These are phyloP conservation scores for Solenopsis fugax DNA, from an alignment of 1,140 invertebrate species.

Conservation along the genomic window DNA sequence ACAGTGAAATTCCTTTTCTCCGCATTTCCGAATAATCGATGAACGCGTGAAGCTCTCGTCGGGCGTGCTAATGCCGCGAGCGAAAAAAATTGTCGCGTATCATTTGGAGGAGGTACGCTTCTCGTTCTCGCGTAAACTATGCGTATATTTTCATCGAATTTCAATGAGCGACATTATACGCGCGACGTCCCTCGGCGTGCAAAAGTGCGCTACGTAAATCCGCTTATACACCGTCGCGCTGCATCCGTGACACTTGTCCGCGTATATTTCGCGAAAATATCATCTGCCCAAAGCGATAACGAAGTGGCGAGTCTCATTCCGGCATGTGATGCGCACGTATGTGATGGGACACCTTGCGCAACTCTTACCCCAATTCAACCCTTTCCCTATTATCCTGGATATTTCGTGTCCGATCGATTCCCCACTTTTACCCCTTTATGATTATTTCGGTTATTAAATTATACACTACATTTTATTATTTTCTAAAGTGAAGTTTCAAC, in stretches of 20 bases:
- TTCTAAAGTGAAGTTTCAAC: too few relatives aligned
- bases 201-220: slow-evolving; percentile 68
- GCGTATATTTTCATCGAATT: slow-evolving; percentile 67
- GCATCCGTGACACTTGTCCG: slow-evolving; percentile 9
- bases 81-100: slow-evolving; percentile 22
- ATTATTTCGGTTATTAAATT: too few relatives aligned
- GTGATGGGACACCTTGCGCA: neutral
- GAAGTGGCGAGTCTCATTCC: slow-evolving; percentile 54
- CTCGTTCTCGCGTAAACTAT: neutral
- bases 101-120: neutral
- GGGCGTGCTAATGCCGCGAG: neutral
- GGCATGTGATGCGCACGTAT: neutral
- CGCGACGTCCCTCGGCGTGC: neutral
- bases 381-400: too few relatives aligned
- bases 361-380: neutral
- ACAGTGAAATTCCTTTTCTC: neutral
- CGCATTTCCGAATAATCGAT: slow-evolving; percentile 35
- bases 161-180: slow-evolving; percentile 56
- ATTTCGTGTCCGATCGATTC: too few relatives aligned
- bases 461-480: too few relatives aligned
- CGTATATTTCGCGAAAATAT: slow-evolving; percentile 62
- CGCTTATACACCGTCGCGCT: slow-evolving; percentile 59
- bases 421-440: too few relatives aligned
- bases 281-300: slow-evolving; percentile 56
- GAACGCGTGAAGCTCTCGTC: neutral